Evolutionary conservation across 2,888 invertebrate genomes (phyloP).

Genomic region (Agonopterix subpropinquella): DNA sequence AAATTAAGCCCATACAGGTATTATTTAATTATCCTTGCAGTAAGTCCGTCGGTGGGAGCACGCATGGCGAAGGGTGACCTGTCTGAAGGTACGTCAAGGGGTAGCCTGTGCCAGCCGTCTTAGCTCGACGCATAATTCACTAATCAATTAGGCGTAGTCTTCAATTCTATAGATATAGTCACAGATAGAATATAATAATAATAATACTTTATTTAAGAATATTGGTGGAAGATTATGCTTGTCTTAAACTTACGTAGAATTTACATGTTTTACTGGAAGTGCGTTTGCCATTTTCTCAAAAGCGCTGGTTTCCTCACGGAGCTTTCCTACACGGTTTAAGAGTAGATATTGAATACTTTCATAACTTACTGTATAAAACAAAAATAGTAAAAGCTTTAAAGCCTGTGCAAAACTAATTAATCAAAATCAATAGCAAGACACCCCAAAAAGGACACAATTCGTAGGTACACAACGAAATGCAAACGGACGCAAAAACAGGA

Average conservation of each 20-base stretch:
- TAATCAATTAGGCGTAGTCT: constrained; percentile 56
- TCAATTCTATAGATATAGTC: too few relatives aligned
- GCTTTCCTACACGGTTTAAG: too few relatives aligned
- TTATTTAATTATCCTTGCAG: constrained; percentile 58
- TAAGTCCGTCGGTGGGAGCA: constrained; percentile 37
- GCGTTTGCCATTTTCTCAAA: too few relatives aligned
- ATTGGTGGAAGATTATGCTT: too few relatives aligned
- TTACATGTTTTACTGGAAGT: too few relatives aligned
- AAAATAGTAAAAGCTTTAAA: too few relatives aligned
- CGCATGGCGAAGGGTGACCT: constrained; percentile 34
- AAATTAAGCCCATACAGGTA: constrained; percentile 18
- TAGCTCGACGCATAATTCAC: constrained; percentile 41
- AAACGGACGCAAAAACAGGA: constrained; percentile 67
- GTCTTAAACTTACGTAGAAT: too few relatives aligned
- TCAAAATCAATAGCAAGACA: constrained; percentile 39
- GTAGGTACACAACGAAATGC: constrained; percentile 45
- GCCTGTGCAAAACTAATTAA: constrained; percentile 31
- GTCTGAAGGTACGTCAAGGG: constrained; percentile 50
- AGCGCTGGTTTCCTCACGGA: too few relatives aligned
- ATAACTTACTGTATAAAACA: too few relatives aligned
- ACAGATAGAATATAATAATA: too few relatives aligned
- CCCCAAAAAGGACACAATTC: constrained; percentile 39
- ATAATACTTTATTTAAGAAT: too few relatives aligned
- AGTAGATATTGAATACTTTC: too few relatives aligned
- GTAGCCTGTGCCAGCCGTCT: constrained; percentile 30